Evolutionary conservation across 2,113 vertebrate genomes (phyloP).

Genomic region (Entomyzon cyanotis): DNA sequence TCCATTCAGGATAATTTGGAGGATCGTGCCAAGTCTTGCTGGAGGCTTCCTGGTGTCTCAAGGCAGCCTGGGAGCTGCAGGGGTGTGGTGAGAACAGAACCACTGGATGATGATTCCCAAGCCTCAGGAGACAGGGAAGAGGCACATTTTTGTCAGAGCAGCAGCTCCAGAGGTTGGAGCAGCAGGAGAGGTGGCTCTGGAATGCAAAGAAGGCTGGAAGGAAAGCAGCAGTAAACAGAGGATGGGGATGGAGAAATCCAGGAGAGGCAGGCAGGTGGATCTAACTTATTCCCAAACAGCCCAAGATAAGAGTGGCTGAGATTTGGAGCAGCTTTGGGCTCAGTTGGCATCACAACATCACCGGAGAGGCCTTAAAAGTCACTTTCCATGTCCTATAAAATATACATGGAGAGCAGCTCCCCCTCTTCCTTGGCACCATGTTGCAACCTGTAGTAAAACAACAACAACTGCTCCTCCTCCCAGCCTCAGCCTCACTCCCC

Average conservation of each 20-base stretch:
- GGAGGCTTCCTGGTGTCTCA: not conserved
- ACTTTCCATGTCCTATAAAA: conserved; percentile 49
- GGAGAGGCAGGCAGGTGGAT: not conserved
- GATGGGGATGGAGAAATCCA: not conserved
- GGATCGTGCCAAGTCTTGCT: not conserved
- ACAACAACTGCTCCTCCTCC: not conserved
- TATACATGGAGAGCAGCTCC: conserved; percentile 41
- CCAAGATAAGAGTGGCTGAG: not conserved
- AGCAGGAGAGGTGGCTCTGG: not conserved
- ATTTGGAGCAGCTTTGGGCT: not conserved
- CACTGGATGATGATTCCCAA: not conserved
- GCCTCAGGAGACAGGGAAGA: not conserved
- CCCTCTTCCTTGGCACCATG: not conserved
- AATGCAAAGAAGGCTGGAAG: not conserved
- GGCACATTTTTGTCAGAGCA: not conserved
- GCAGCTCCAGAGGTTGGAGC: not conserved
- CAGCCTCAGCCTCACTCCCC: not conserved
- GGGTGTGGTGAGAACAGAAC: not conserved
- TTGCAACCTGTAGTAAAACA: not conserved
- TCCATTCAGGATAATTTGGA: not conserved
- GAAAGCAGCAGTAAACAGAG: not conserved
- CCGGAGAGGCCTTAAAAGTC: conserved; percentile 54
- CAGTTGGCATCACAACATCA: not conserved
- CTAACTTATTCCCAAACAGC: not conserved
- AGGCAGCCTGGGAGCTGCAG: not conserved